Conservation (phyloP, 2,113 vertebrate genomes). For the Hemibagrus wyckioides region DNA sequence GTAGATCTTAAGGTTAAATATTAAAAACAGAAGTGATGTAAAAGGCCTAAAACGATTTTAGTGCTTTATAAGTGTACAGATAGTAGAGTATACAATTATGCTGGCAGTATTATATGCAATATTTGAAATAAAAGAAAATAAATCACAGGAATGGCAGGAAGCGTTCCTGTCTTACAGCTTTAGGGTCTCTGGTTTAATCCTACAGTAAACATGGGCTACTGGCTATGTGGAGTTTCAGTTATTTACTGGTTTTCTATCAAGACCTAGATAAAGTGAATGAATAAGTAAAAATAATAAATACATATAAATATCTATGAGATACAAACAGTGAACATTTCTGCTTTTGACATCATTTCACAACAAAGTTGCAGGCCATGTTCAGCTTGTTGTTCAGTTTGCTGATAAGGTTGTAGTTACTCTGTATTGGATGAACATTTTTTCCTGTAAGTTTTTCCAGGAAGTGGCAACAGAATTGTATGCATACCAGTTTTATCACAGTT, state of each 20-base stretch:
- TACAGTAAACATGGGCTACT: not conserved
- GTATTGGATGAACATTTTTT: not conserved
- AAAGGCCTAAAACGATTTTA: not conserved
- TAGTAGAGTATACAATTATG: no score
- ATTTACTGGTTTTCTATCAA: not conserved
- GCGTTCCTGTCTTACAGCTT: not conserved
- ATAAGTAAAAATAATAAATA: not conserved
- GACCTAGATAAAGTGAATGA: not conserved
- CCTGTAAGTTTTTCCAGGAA: not conserved
- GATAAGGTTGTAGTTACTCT: not conserved
- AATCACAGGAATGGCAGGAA: not conserved
- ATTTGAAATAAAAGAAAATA: not conserved
- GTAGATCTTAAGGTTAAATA: not conserved
- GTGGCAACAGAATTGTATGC: not conserved
- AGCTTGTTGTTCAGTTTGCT: not conserved
- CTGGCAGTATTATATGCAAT: no score
- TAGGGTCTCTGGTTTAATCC: not conserved
- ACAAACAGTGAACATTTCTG: not conserved
- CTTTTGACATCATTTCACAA: not conserved
- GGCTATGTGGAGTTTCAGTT: not conserved
- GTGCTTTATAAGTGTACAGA: not conserved
- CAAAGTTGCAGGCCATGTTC: slow-evolving; percentile 3
- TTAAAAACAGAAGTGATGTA: not conserved
- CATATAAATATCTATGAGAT: not conserved
- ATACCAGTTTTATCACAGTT: not conserved